Conservation (phyloP, 2,888 invertebrate genomes). For the Brachylomia viminalis region DNA sequence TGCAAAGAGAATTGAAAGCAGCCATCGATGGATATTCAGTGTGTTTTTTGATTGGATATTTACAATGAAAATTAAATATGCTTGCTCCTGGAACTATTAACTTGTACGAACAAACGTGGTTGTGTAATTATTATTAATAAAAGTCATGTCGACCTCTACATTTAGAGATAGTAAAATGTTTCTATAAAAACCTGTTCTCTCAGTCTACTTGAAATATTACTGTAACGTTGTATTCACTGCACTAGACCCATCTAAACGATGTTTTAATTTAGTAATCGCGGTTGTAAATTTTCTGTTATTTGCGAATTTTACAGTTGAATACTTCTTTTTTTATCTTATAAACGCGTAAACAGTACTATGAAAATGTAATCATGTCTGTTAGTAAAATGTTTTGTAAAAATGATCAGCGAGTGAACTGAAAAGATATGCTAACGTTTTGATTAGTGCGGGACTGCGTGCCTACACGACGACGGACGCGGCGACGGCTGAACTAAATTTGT, state of each 20-base stretch:
- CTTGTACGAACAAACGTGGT: conserved; percentile 12
- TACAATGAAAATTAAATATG: conserved; percentile 16
- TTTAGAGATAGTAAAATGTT: conserved; percentile 11
- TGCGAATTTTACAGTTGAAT: conserved; percentile 10
- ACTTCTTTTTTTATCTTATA: conserved; percentile 20
- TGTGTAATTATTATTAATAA: conserved; percentile 44
- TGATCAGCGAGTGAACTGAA: background rate
- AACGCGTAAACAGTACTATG: conserved; percentile 26
- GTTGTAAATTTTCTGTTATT: conserved; percentile 31
- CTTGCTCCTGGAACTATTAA: conserved; percentile 19
- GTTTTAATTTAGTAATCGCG: conserved; percentile 46
- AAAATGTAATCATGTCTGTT: conserved; percentile 30
- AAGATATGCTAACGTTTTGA: conserved; percentile 32
- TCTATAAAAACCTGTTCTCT: background rate
- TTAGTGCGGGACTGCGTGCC: conserved; percentile 16
- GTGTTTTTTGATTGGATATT: conserved; percentile 3
- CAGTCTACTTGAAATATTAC: conserved; percentile 30
- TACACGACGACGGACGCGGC: conserved; percentile 1
- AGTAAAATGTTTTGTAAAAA: conserved; percentile 25
- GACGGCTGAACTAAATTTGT: conserved; percentile 22
- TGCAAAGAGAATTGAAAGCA: conserved; percentile 17
- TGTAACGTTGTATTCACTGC: conserved; percentile 2
- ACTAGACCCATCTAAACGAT: conserved; percentile 28
- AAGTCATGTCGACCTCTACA: conserved; percentile 25
- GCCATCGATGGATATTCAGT: conserved; percentile 12